Evolutionary conservation across 2,113 vertebrate genomes (phyloP), one percentile per base, ranked within the genome.

Genomic region (Corynorhinus townsendii): DNA sequence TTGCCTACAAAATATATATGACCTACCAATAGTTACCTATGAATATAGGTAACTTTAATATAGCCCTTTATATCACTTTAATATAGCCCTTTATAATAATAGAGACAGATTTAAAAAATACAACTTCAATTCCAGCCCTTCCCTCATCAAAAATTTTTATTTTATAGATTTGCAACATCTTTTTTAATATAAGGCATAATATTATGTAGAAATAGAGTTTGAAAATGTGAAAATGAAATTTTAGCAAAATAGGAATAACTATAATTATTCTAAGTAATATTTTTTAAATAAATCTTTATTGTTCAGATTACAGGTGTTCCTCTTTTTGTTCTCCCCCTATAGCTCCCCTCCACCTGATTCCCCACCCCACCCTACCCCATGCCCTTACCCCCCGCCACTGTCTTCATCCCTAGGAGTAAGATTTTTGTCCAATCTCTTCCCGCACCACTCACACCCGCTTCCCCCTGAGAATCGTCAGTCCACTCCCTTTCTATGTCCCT

Each of bases 1-100:
- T 19, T 28, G 76, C 93, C 96, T 97, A 97, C 94, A 97, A 97
- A 96, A 89, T 96, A 85, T 84, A 96, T 71, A 89, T 95, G 87
- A 96, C 84, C 56, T 96, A 86, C 92, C 93, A 96, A n/a, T 54
- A 80, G 82, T 84, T 95, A 97, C 81, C 94, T 95, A 4, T 96
- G 95, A 97, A 93, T 96, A 90, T n/a, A n/a, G n/a, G n/a, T 40
- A 3, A 40, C 38, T 40, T 40, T 40, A 96, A 92, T 92, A 93
- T 94, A 95, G 62, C 69, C 75, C 86, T 97, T 95, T 90, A 71
- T 79, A 88, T 40, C 38, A 40, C 38, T 40, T 40, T 40, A 96
- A 92, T 92, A 93, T 94, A 95, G 62, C 69, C 75, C 86, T 97
- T 95, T 90, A 71, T 79, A 88, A 93, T 95, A 96, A 95, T 6